phyloP scores from a whole-genome alignment of 2,888 invertebrate species.

The Drosophila meridiana region DNA sequence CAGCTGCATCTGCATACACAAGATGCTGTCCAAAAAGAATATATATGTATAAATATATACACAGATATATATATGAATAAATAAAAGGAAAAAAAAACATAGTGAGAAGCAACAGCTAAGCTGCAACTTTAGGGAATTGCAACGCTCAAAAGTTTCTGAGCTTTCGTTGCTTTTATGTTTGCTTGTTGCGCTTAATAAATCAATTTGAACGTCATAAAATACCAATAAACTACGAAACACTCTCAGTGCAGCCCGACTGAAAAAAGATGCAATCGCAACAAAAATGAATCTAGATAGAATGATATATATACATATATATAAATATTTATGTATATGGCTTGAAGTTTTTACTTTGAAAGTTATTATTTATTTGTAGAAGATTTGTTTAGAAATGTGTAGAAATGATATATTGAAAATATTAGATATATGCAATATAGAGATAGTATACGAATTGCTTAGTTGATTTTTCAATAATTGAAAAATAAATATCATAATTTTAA shows the following conservation, averaged over 20 bases:
- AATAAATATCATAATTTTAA: no score
- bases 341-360: background rate
- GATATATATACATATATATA: background rate
- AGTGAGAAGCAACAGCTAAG: slow-evolving; percentile 9
- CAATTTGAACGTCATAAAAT: slow-evolving; percentile 44
- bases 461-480: no score
- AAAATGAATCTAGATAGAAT: background rate
- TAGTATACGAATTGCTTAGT: no score
- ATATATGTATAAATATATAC: background rate
- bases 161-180: background rate
- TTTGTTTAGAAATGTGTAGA: background rate
- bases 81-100: background rate
- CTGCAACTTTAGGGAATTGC: slow-evolving; percentile 22
- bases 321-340: background rate
- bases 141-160: background rate
- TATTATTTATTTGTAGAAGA: background rate
- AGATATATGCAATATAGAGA: no score
- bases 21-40: slow-evolving; percentile 33
- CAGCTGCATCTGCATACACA: slow-evolving; percentile 43
- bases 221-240: slow-evolving; percentile 20
- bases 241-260: slow-evolving; percentile 3
- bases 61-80: slow-evolving; percentile 1
- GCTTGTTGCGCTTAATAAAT: slow-evolving; percentile 39
- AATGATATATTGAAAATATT: background rate
- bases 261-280: background rate